phyloP scores from a whole-genome alignment of 2,113 vertebrate species.

The Colius striatus region DNA sequence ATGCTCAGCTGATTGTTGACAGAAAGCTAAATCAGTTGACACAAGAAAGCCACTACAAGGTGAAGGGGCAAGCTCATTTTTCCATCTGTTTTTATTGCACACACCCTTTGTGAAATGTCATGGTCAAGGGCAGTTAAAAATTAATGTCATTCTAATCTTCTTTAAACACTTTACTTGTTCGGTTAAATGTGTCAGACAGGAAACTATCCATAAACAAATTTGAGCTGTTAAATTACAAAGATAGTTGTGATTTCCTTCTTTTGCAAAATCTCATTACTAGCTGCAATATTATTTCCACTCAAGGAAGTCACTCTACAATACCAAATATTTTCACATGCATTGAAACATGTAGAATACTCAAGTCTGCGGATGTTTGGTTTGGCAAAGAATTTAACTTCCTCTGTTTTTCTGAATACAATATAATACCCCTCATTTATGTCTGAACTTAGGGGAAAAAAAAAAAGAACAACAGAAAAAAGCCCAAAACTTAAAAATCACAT shows the following conservation, averaged over 20 bases:
- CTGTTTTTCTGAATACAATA: constrained; percentile 68
- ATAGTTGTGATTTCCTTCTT: constrained; percentile 76
- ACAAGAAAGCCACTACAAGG: not conserved
- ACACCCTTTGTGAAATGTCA: constrained; percentile 56
- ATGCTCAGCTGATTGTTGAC: not conserved
- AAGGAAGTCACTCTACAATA: constrained; percentile 62
- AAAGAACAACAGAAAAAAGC: not conserved
- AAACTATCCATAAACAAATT: constrained; percentile 71
- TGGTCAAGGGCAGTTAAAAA: constrained; percentile 60
- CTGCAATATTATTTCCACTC: constrained; percentile 52
- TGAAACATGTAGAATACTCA: constrained; percentile 49
- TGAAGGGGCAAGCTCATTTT: constrained; percentile 48
- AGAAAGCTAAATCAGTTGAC: constrained; percentile 9
- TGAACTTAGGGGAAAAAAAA: not conserved
- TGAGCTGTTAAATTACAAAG: constrained; percentile 64
- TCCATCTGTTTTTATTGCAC: constrained; percentile 58
- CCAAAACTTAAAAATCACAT: not conserved
- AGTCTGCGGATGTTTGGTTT: constrained; percentile 69
- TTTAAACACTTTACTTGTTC: constrained; percentile 60
- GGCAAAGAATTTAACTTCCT: constrained; percentile 58
- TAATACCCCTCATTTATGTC: constrained; percentile 17
- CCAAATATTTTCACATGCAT: constrained; percentile 73
- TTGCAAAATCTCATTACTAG: constrained; percentile 62
- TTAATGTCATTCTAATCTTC: constrained; percentile 62
- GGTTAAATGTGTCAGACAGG: constrained; percentile 72